These are phyloP conservation scores for Taxidea taxus DNA, from an alignment of 2,113 vertebrate genomes.

Conservation along the genomic window DNA sequence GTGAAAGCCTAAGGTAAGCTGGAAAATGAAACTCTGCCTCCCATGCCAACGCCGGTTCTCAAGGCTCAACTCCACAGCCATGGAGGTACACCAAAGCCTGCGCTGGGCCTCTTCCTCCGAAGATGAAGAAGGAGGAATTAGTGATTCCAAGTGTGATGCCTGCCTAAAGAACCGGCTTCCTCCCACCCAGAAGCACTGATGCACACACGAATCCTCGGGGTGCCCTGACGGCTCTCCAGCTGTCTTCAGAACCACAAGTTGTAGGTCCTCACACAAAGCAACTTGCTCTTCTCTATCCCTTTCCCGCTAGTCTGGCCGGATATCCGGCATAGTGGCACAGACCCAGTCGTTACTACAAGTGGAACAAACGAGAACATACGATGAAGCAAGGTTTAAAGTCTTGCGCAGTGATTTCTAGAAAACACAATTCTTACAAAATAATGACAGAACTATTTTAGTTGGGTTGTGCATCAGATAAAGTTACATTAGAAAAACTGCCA, in stretches of 20 bases:
- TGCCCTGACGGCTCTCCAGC: neutral
- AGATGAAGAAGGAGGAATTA: neutral
- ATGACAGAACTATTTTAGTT: neutral
- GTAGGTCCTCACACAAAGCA: neutral
- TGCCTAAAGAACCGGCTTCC: neutral
- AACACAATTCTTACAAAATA: neutral
- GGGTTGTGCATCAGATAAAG: neutral
- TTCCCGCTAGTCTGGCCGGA: neutral
- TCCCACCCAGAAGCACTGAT: neutral
- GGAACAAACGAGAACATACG: neutral
- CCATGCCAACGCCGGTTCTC: neutral
- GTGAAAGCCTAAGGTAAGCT: neutral
- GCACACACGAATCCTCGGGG: neutral
- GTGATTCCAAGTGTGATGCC: too few species aligned
- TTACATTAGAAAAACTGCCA: neutral
- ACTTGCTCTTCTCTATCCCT: neutral
- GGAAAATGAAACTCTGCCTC: neutral
- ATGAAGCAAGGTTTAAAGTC: neutral
- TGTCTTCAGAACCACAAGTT: neutral
- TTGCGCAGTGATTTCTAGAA: neutral
- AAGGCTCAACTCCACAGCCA: neutral
- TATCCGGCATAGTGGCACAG: neutral
- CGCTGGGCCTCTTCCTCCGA: neutral
- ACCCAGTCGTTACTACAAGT: neutral
- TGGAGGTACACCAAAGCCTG: neutral